These are phyloP conservation scores for Odontothrips loti DNA, from an alignment of 2,888 invertebrate species.

Conservation along the genomic window DNA sequence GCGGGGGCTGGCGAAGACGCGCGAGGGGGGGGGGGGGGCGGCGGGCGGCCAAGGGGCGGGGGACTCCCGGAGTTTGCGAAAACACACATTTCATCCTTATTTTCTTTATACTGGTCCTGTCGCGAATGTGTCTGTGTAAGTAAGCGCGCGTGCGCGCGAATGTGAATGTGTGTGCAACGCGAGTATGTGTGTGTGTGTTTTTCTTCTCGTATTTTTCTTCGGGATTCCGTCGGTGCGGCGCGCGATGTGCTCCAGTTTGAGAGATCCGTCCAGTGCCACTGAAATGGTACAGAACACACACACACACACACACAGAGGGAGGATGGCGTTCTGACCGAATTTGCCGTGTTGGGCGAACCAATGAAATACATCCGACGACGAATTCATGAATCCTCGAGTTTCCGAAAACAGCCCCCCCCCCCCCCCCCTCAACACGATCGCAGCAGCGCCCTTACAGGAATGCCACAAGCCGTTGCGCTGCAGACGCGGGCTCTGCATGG, in stretches of 20 bases:
- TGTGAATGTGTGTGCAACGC: neutral
- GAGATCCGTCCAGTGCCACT: neutral
- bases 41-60: neutral
- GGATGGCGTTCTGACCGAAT: no score
- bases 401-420: no score
- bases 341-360: no score
- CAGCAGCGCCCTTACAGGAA: no score
- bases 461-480: no score
- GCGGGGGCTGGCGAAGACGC: neutral
- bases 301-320: no score
- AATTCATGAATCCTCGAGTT: no score
- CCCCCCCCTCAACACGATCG: no score
- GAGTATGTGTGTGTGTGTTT: neutral
- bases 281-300: no score
- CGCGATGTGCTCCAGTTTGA: neutral
- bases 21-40: neutral
- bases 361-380: no score
- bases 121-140: neutral
- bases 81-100: conserved; percentile 30
- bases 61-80: conserved; percentile 32
- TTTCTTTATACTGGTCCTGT: conserved; percentile 38
- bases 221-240: neutral
- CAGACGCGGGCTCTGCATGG: no score
- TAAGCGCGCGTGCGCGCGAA: neutral
- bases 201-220: conserved; percentile 8